Evolutionary conservation across 2,888 invertebrate species (phyloP), one percentile per base, ranked within the genome.

Genomic region (Polyommatus icarus): DNA sequence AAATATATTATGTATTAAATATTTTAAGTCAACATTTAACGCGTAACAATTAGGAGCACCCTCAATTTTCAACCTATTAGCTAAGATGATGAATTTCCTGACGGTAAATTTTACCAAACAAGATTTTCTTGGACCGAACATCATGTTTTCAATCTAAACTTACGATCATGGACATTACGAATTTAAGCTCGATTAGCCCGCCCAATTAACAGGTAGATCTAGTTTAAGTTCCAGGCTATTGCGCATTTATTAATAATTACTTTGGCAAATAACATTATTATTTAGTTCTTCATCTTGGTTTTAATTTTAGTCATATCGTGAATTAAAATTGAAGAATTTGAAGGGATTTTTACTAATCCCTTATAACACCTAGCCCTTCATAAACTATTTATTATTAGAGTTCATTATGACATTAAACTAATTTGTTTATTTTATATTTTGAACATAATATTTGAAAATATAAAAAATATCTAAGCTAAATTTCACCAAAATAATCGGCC

Each of bases 51-150:
- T 77, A 77, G 24, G 72, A 20, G 40, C 77, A 40, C 80, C 84
- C 82, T 83, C 84, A 86, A 87, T 86, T 86, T 86, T 85, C 86
- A 78, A 83, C 81, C 84, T 82, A 85, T 86, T 87, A 86, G 80
- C 83, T 81, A 78, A 82, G 81, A 82, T 86, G 85, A 86, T 87
- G 84, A 84, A 82, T 83, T 82, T 82, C 78, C 79, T 77, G 73
- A 72, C 73, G 73, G 59, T 75, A 75, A 77, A 77, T 77, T 77
- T 77, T 61, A 71, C 61, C 73, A 77, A 77, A 77, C 77, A 77
- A 77, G 77, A 77, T 77, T 77, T 77, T 77, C 78, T 73, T 76
- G 24, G 71, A 61, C 76, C 76, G 75, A 76, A 75, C 32, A 76
- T 76, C 76, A 76, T 75, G 76, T 54, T 78, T 76, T 73, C 78